Conservation (phyloP, 2,797 vertebrate genomes). For the Epinephelus malabaricus region DNA sequence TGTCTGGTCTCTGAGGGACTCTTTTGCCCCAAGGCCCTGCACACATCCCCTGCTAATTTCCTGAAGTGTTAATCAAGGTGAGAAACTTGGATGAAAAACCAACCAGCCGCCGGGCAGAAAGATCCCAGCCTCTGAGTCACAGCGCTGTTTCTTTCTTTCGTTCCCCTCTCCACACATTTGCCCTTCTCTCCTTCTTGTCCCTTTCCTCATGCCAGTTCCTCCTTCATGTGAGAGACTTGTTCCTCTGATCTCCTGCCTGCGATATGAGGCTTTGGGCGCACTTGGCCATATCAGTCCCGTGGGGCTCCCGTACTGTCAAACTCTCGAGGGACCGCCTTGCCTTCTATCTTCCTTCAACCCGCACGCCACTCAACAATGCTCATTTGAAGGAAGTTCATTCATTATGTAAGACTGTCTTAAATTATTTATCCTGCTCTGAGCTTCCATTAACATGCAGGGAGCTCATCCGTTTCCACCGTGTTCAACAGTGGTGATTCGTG, state of each 20-base stretch:
- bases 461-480: slow-evolving; percentile 48
- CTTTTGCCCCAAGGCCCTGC: slow-evolving; percentile 13
- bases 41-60: slow-evolving; percentile 54
- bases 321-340: slow-evolving; percentile 34
- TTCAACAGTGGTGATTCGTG: slow-evolving; percentile 50
- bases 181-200: slow-evolving; percentile 18
- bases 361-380: slow-evolving; percentile 56
- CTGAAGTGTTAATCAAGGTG: slow-evolving; percentile 66
- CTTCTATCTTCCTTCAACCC: slow-evolving; percentile 57
- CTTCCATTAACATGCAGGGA: slow-evolving; percentile 60
- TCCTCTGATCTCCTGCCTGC: slow-evolving; percentile 70
- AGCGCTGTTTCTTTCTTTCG: slow-evolving; percentile 8
- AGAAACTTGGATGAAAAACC: slow-evolving; percentile 54
- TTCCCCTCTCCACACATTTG: background rate
- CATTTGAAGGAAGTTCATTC: slow-evolving; percentile 72
- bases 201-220: slow-evolving; percentile 38
- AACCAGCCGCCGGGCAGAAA: slow-evolving; percentile 47
- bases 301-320: slow-evolving; percentile 36
- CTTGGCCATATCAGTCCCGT: slow-evolving; percentile 51
- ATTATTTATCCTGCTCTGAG: slow-evolving; percentile 72
- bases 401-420: slow-evolving; percentile 74
- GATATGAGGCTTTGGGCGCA: slow-evolving; percentile 48
- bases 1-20: slow-evolving; percentile 37
- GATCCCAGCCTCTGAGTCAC: slow-evolving; percentile 41
- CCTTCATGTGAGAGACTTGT: slow-evolving; percentile 29